A percentile compares a stretch with the other conserved stretches of the same genome.
Conservation (phyloP, 2,797 vertebrate genomes). For the Setipinna tenuifilis region DNA sequence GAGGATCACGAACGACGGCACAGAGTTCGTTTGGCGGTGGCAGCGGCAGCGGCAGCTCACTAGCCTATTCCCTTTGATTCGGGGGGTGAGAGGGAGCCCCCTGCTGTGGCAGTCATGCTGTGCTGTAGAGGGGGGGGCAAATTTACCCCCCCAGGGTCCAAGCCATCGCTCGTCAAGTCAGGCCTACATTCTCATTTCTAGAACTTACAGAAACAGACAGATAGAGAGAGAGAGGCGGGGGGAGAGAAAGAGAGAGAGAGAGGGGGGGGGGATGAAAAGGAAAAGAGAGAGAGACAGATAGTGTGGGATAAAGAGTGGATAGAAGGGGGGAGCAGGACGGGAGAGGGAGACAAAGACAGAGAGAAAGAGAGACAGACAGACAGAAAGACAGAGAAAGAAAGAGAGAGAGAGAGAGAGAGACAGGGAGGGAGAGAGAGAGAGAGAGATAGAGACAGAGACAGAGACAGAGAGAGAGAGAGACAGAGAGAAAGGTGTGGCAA, state of each 20-base stretch:
- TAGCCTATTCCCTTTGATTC: constrained; percentile 75
- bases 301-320: neutral
- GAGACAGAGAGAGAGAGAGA: neutral
- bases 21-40: neutral
- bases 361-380: neutral
- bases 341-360: too few relatives aligned
- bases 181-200: constrained; percentile 69
- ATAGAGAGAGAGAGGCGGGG: constrained; percentile 27
- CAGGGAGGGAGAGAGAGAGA: constrained; percentile 4
- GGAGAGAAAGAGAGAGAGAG: constrained; percentile 25
- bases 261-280: too few relatives aligned
- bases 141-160: constrained; percentile 54
- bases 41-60: neutral
- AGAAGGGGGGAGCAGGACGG: neutral
- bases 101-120: constrained; percentile 53
- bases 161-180: constrained; percentile 35
- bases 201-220: constrained; percentile 54
- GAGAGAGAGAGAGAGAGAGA: neutral
- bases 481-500: too few relatives aligned
- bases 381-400: neutral
- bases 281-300: neutral
- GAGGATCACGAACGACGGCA: neutral
- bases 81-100: constrained; percentile 65
- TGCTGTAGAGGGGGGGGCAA: constrained; percentile 57
- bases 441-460: constrained; percentile 24